Percentiles rank a stretch among this genome's conserved stretches.
These are phyloP conservation scores for Channa maculata DNA, from an alignment of 2,113 vertebrate genomes.

Conservation along the genomic window DNA sequence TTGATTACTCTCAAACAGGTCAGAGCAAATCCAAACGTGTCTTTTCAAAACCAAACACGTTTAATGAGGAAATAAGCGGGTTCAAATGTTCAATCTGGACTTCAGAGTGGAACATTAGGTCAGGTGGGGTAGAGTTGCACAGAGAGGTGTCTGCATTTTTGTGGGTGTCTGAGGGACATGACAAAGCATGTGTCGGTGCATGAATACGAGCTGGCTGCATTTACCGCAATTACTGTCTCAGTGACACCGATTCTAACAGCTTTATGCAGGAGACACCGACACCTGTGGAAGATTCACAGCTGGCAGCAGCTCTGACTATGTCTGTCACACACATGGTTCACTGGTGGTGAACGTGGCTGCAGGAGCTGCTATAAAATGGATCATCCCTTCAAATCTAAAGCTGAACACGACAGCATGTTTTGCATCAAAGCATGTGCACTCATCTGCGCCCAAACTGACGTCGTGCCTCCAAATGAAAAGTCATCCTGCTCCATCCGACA, in stretches of 20 bases:
- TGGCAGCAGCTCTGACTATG: conserved; percentile 39
- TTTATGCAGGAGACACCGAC: conserved; percentile 42
- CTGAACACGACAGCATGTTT: background rate
- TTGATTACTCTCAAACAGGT: background rate
- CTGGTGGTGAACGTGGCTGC: background rate
- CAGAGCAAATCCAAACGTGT: background rate
- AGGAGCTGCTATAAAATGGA: background rate
- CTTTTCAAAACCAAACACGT: background rate
- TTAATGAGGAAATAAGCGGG: conserved; percentile 1
- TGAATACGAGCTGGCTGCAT: conserved; percentile 55
- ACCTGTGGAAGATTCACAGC: conserved; percentile 45
- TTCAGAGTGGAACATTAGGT: background rate
- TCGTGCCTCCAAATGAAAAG: background rate
- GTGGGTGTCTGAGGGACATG: conserved; percentile 13
- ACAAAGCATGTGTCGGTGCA: conserved; percentile 36
- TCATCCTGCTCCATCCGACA: conserved; percentile 14
- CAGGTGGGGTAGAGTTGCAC: background rate
- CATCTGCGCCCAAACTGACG: background rate
- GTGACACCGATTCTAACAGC: conserved; percentile 46
- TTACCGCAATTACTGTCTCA: conserved; percentile 66
- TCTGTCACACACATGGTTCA: background rate
- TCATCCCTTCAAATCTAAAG: background rate
- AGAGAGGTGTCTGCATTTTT: background rate
- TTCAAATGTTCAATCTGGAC: background rate
- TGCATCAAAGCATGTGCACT: background rate